A percentile compares a stretch with the other conserved stretches of the same genome.
phyloP scores from a whole-genome alignment of 1,140 invertebrate genomes.

The Telenomus remus region DNA sequence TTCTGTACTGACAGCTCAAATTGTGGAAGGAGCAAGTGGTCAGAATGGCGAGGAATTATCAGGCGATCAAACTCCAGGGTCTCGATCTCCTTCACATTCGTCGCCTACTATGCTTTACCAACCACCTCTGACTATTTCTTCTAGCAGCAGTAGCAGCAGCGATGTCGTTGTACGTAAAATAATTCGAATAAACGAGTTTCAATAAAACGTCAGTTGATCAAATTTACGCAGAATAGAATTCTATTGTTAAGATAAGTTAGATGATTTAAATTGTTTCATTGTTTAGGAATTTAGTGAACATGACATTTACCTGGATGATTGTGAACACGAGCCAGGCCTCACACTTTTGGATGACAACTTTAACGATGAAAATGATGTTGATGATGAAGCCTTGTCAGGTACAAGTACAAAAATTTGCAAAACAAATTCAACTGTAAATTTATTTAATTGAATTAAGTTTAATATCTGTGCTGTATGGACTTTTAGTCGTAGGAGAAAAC shows the following conservation, averaged over 20 bases:
- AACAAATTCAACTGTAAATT: conserved; percentile 10
- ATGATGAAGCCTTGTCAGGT: conserved; percentile 90
- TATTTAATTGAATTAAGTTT: too few species aligned
- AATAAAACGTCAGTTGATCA: too few species aligned
- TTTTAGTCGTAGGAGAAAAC: conserved; percentile 78
- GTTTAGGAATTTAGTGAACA: conserved; percentile 82
- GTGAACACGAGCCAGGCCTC: conserved; percentile 71
- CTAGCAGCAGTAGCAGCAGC: conserved; percentile 75
- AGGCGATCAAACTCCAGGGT: conserved; percentile 53
- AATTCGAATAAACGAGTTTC: background rate
- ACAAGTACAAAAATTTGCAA: conserved; percentile 47
- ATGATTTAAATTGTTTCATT: conserved; percentile 29
- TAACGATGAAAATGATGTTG: conserved; percentile 87
- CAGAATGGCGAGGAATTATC: background rate
- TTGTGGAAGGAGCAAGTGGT: conserved; percentile 41
- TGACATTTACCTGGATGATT: conserved; percentile 79
- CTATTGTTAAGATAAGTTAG: conserved; percentile 9
- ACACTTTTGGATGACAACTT: conserved; percentile 77
- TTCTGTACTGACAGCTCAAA: conserved; percentile 36
- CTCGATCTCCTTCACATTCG: conserved; percentile 60
- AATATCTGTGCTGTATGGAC: too few species aligned
- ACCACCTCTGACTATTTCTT: conserved; percentile 65
- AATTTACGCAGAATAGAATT: too few species aligned
- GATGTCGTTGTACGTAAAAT: conserved; percentile 70
- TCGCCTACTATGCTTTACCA: conserved; percentile 65